A percentile compares a stretch with the other conserved stretches of the same genome.
Evolutionary conservation across 1,140 invertebrate genomes (phyloP).

Genomic region (Cyphomyrmex costatus): DNA sequence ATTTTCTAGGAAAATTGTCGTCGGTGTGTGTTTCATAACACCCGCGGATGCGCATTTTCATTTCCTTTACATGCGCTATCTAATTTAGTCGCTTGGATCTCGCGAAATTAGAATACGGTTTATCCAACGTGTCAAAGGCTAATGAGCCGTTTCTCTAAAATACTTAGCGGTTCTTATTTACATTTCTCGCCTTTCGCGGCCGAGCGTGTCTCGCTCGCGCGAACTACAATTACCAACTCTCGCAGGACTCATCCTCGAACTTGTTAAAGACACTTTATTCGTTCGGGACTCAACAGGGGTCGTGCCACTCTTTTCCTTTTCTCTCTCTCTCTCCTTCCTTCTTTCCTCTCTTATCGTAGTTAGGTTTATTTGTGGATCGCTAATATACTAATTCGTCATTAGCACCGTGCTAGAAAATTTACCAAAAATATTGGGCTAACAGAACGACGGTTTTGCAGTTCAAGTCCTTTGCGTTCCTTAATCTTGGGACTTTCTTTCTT

Average conservation of each 20-base stretch:
- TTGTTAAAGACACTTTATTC: slow-evolving; percentile 44
- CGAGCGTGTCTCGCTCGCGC: background rate
- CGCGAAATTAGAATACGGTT: slow-evolving; percentile 74
- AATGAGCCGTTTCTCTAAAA: slow-evolving; percentile 61
- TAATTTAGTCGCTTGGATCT: slow-evolving; percentile 56
- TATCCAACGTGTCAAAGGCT: slow-evolving; percentile 52
- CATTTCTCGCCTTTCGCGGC: slow-evolving; percentile 46
- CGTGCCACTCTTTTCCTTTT: no score
- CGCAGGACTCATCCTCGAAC: slow-evolving; percentile 49
- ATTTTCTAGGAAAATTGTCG: background rate
- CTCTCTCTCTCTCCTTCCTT: background rate
- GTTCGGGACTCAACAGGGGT: slow-evolving; percentile 21
- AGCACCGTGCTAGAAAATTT: slow-evolving; percentile 36
- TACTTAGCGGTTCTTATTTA: slow-evolving; percentile 57
- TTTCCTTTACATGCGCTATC: slow-evolving; percentile 38
- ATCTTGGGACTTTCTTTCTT: slow-evolving; percentile 74
- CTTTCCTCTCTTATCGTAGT: background rate
- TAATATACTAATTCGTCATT: background rate
- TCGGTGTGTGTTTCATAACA: background rate
- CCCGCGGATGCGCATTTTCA: background rate
- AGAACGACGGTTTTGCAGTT: slow-evolving; percentile 31
- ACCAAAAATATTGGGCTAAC: slow-evolving; percentile 67
- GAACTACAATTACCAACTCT: slow-evolving; percentile 62
- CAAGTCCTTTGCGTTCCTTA: slow-evolving; percentile 68
- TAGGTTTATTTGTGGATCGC: background rate